A percentile compares a stretch with the other conserved stretches of the same genome.
phyloP scores from a whole-genome alignment of 2,797 vertebrate genomes.

The Caiman crocodilus region DNA sequence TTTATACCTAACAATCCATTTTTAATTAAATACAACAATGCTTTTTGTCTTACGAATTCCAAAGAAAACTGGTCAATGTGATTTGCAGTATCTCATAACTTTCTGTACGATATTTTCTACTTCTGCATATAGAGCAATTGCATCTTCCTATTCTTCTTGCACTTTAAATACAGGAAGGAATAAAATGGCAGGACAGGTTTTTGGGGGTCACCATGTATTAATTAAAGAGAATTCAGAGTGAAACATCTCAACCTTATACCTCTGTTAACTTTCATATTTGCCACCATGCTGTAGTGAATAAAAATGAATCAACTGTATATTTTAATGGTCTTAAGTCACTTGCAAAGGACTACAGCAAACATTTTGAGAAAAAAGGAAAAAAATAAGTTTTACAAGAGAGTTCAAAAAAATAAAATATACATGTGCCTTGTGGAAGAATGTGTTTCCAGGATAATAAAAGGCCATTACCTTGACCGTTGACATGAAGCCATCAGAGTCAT shows the following conservation, averaged over 20 bases:
- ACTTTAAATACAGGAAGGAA: not conserved
- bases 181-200: not conserved
- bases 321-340: not conserved
- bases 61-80: not conserved
- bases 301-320: slow-evolving; percentile 5
- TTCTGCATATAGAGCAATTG: not conserved
- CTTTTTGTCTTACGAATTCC: not conserved
- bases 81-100: not conserved
- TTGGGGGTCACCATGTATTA: not conserved
- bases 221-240: not conserved
- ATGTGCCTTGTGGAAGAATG: slow-evolving; percentile 32
- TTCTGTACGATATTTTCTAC: not conserved
- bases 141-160: not conserved
- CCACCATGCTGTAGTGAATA: not conserved
- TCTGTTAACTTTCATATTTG: not conserved
- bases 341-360: slow-evolving; percentile 32
- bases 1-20: not conserved
- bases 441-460: slow-evolving; percentile 93
- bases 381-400: slow-evolving; percentile 43
- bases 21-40: not conserved
- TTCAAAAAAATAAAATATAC: slow-evolving; percentile 49
- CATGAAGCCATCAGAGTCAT: slow-evolving; percentile 99
- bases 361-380: slow-evolving; percentile 42
- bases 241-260: not conserved
- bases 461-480: slow-evolving; percentile 98